Evolutionary conservation across 1,140 invertebrate genomes (phyloP), one percentile per base, ranked within the genome.

Genomic region (Halesus radiatus): DNA sequence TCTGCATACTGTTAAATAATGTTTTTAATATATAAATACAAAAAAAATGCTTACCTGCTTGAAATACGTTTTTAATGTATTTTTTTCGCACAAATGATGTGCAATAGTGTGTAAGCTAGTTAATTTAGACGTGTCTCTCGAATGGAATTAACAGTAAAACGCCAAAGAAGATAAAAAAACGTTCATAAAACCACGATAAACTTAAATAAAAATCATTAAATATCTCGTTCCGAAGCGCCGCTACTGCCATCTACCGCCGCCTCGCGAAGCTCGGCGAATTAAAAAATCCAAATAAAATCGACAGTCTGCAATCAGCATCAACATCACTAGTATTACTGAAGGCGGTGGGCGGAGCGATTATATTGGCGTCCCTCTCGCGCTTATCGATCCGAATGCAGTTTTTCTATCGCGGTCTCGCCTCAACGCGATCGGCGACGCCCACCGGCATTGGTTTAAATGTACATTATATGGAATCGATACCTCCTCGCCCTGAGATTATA

Each of bases 391-490:
- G 54, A 32, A 75, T 75, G 72, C 72, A 75, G 53, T 75, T 75
- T 75, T 75, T 75, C 72, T 68, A 78, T 78, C 32, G 45, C 76
- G 45, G 76, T 78, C 62, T 54, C 76, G 13, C 29, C 53, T 32
- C 45, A 10, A 56, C 76, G 15, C 76, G 76, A 78, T 78, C 76
- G 76, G 76, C 29, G 29, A 78, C 76, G 76, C 76, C 76, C 68
- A 58, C 68, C 16, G 76, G 23, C 76, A 66, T 78, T 52, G 45
- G 60, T 53, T 68, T 53, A 32, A 66, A 78, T 78, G 22, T 78
- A 58, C 53, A 78, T 78, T 68, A 53, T 78, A 78, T 78, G 68
- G 22, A 78, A 78, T 78, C 76, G 45, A 78, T 66, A 78, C 60
- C 37, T 50, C 56, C 32, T 60, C 73, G 22, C 22, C 45, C 22